Evolutionary conservation across 2,113 vertebrate species (phyloP), one percentile per base, ranked within the genome.

Genomic region (Leucopternis melanops): DNA sequence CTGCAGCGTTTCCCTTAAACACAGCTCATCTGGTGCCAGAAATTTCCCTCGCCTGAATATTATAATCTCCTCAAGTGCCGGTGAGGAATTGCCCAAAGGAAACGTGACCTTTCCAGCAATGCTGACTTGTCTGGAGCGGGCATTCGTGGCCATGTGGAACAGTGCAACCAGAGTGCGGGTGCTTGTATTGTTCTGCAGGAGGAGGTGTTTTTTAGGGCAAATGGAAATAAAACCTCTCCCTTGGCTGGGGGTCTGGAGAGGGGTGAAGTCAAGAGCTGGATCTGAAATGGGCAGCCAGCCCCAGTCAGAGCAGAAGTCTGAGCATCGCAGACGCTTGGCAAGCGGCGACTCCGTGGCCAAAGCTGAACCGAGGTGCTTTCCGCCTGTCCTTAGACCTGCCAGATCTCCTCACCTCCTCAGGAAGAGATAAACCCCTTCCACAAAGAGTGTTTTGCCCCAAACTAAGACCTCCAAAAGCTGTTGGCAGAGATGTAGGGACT

Each of bases 11-110:
- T 97, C 81, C 84, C 92, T 92, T 86, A 85, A 95, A 95, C 9
- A 38, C 36, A 58, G 89, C 62, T 96, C 26, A 66, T 58, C 45
- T 90, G 55, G 45, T 92, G 95, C 95, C 96, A 97, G 89, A 97
- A 93, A 55, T 83, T 81, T 82, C 55, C 42, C 93, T 92, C 2
- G 45, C 81, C 71, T 92, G 67, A 72, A 62, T 82, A 55, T 87
- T 86, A 74, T 90, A 87, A 93, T 70, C 78, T 97, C 42, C 84
- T 94, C 61, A 47, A 95, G 89, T 49, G 59, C 45, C 0, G 23
- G 31, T 88, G 91, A 91, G 78, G 74, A 94, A 58, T 86, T 80
- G 50, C 73, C 78, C 81, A 45, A 50, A 94, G 95, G 95, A 97
- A 95, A 67, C 1, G 15, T 88, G 87, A 95, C 95, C 87, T 95